Conservation (phyloP, 92 coral and sea anemone genomes). For the Blastomussa wellsi region DNA sequence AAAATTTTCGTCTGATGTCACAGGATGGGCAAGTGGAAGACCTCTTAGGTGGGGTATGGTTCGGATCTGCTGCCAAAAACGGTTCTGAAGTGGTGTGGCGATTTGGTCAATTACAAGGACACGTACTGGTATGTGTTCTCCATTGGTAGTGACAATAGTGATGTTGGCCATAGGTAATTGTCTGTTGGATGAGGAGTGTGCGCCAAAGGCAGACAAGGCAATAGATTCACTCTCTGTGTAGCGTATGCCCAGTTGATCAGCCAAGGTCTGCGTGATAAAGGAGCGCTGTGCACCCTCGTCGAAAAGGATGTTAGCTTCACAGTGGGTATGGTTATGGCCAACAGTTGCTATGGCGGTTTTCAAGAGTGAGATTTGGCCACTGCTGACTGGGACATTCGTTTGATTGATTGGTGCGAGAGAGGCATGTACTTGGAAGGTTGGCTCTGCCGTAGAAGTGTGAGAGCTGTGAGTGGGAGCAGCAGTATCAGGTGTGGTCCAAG, state of each 20-base stretch:
- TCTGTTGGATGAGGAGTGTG: neutral
- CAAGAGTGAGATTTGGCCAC: neutral
- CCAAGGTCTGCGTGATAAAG: neutral
- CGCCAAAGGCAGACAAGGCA: neutral
- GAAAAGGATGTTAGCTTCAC: slow-evolving; percentile 44
- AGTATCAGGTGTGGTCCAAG: neutral
- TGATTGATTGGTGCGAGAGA: neutral
- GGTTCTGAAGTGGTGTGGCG: slow-evolving; percentile 39
- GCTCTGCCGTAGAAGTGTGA: neutral
- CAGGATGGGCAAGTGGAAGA: slow-evolving; percentile 50
- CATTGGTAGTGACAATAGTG: slow-evolving; percentile 6
- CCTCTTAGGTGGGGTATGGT: slow-evolving; percentile 33
- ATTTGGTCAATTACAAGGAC: slow-evolving; percentile 43
- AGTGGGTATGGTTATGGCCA: neutral
- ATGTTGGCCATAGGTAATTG: neutral
- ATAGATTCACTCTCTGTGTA: neutral
- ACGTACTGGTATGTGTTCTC: slow-evolving; percentile 31
- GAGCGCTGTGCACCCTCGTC: slow-evolving; percentile 51
- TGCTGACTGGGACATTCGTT: neutral
- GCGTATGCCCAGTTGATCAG: neutral
- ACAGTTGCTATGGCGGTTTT: slow-evolving; percentile 32
- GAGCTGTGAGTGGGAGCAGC: slow-evolving; percentile 13
- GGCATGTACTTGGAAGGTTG: slow-evolving; percentile 6
- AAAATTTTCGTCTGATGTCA: slow-evolving; percentile 41
- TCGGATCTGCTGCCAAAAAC: slow-evolving; percentile 21